Evolutionary conservation across 2,888 invertebrate genomes (phyloP), one percentile per base, ranked within the genome.

Genomic region (Cartodere bifasciata): DNA sequence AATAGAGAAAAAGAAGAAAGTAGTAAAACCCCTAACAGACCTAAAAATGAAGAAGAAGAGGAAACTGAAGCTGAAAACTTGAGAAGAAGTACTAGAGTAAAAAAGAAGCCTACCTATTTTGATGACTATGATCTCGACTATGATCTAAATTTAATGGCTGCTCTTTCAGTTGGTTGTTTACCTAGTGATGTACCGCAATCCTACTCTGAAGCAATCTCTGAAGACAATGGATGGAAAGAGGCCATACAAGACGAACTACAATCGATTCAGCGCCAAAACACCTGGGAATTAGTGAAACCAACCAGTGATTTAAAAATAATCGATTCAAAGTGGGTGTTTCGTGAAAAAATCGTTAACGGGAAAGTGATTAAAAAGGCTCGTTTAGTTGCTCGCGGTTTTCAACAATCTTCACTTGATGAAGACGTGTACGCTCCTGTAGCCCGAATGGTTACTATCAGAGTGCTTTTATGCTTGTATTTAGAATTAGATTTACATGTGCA

Each of bases 261-360:
- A 26, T 6, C 30, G 14, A 26, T 9, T 28, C 12, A 40, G 30
- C 35, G 38, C 24, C 38, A 41, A 23, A 13, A 37, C 13, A 39
- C 36, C 2, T 37, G 37, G 37, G 27, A 29, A 14, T 7, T 40
- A 22, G 32, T 35, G 12, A n/a, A 6, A 15, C 9, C 10, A 16
- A 30, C 37, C 5, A n/a, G 25, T 16, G 15, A 34, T 16, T 24
- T 10, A 31, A 28, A 28, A 11, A 24, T 36, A 3, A 36, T 40
- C 9, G 40, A 41, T 23, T 41, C 37, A 4, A 35, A 32, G 26
- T 41, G 39, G 41, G 31, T 41, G n/a, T 38, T 40, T 29, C n/a
- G 16, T 4, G 28, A 35, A 28, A 40, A 40, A 35, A 23, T 29
- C 29, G 11, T 34, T 5, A 13, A 37, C n/a, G 36, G 35, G 16